Evolutionary conservation across 2,113 vertebrate species (phyloP).

Genomic region (Anguilla japonica): DNA sequence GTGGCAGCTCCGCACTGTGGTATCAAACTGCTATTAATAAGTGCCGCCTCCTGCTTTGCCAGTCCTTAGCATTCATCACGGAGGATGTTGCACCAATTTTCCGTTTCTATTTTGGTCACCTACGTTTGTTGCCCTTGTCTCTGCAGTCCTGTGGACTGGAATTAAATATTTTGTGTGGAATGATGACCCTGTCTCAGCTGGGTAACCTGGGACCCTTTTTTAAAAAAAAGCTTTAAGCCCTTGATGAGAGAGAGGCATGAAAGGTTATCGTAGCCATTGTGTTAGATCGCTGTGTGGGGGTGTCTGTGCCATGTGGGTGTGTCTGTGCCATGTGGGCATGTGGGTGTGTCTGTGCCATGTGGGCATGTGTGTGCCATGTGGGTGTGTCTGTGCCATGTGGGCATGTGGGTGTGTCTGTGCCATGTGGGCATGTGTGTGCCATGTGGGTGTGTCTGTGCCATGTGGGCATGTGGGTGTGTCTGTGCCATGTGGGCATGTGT

Average conservation of each 20-base stretch:
- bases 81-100: neutral
- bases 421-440: no score
- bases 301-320: neutral
- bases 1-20: neutral
- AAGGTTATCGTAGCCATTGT: no score
- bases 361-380: no score
- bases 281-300: no score
- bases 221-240: neutral
- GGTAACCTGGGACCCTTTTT: neutral
- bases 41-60: neutral
- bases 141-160: neutral
- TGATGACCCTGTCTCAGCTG: neutral
- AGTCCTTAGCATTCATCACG: neutral
- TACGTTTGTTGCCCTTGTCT: neutral
- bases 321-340: no score
- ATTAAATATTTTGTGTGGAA: neutral
- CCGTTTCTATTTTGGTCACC: neutral
- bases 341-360: no score
- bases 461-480: no score
- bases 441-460: no score
- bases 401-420: no score
- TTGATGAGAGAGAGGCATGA: no score
- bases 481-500: no score
- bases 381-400: no score
- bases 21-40: neutral